Evolutionary conservation across 2,113 vertebrate species (phyloP).

Genomic region (Alexandromys fortis): DNA sequence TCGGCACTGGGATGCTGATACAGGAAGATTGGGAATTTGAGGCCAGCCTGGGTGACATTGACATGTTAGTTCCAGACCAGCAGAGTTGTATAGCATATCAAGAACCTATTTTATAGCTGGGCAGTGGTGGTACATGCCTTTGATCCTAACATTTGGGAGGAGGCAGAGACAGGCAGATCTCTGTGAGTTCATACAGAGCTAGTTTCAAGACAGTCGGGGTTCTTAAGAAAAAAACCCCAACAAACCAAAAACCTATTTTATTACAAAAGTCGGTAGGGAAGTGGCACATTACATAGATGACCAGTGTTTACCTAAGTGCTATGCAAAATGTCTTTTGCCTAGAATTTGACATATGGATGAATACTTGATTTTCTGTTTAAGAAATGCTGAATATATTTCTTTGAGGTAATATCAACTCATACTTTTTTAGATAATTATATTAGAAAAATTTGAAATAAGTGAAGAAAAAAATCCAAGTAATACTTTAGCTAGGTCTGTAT

Average conservation of each 20-base stretch:
- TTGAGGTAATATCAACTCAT: conserved; percentile 10
- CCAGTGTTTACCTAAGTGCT: background rate
- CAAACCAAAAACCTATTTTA: background rate
- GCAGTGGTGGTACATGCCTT: background rate
- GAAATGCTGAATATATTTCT: conserved; percentile 45
- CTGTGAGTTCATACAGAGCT: background rate
- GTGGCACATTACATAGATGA: background rate
- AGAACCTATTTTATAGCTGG: background rate
- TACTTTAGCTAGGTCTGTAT: background rate
- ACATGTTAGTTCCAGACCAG: background rate
- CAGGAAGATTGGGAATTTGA: background rate
- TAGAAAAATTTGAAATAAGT: conserved; percentile 45
- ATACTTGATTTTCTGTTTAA: conserved; percentile 42
- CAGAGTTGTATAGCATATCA: background rate
- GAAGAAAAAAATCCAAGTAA: background rate
- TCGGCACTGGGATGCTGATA: background rate
- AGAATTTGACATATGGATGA: conserved; percentile 1
- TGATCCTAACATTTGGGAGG: background rate
- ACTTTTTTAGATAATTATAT: conserved; percentile 24
- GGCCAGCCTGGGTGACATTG: background rate
- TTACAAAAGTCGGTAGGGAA: background rate
- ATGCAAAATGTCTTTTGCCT: background rate
- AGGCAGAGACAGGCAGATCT: background rate
- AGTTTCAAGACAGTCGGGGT: background rate
- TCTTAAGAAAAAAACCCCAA: background rate